Evolutionary conservation across 2,797 vertebrate genomes (phyloP).

Genomic region (Geotria australis): DNA sequence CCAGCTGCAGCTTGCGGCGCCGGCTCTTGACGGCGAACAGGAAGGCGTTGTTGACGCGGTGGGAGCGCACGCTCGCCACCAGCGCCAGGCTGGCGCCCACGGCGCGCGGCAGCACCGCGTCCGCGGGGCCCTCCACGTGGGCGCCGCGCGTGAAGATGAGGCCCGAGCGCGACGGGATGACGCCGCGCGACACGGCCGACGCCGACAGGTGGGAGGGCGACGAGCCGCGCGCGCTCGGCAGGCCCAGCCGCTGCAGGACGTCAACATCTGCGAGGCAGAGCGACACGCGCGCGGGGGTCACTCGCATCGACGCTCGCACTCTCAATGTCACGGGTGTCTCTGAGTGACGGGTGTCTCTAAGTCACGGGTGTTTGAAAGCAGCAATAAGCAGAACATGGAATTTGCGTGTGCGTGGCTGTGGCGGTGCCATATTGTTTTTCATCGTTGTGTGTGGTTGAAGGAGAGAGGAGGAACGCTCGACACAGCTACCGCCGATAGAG

Average conservation of each 20-base stretch:
- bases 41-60: constrained; percentile 72
- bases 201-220: constrained; percentile 8
- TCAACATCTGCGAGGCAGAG: constrained; percentile 43
- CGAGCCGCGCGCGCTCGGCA: constrained; percentile 24
- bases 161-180: constrained; percentile 65
- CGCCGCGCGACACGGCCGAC: constrained; percentile 18
- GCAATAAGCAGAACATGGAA: too few species aligned
- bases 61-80: constrained; percentile 53
- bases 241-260: constrained; percentile 54
- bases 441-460: too few species aligned
- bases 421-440: too few species aligned
- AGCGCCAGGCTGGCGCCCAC: constrained; percentile 33
- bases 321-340: too few species aligned
- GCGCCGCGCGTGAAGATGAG: constrained; percentile 59
- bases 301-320: too few species aligned
- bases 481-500: too few species aligned
- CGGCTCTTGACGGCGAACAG: constrained; percentile 44
- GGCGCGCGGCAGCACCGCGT: constrained; percentile 19
- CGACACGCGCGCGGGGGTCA: too few species aligned
- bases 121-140: constrained; percentile 29
- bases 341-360: too few species aligned
- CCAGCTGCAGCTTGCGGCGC: constrained; percentile 52
- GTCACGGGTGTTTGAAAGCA: too few species aligned
- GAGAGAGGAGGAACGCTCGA: too few species aligned
- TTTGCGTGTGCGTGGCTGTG: too few species aligned